Conservation (phyloP, 2,113 vertebrate species). For the Onychostruthus taczanowskii region DNA sequence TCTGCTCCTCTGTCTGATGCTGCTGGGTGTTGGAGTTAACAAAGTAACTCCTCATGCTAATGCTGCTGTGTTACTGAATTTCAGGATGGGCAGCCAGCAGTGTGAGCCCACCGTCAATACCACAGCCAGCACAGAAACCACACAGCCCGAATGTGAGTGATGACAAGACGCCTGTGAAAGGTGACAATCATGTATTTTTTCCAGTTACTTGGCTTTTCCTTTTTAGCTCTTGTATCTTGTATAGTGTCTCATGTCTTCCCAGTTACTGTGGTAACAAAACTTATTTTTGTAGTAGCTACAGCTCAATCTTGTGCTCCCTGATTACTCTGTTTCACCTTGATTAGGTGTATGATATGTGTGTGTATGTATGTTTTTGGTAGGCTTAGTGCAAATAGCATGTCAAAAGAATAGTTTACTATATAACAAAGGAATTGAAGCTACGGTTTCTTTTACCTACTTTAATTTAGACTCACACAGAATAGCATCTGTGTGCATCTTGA, state of each 20-base stretch:
- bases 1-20: neutral
- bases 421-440: neutral
- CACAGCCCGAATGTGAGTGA: conserved; percentile 67
- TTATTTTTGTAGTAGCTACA: neutral
- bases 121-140: conserved; percentile 68
- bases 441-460: neutral
- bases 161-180: conserved; percentile 67
- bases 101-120: conserved; percentile 26
- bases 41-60: neutral
- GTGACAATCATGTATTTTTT: conserved; percentile 48
- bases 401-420: neutral
- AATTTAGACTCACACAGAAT: neutral
- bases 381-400: neutral
- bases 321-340: neutral
- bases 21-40: neutral
- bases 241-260: neutral
- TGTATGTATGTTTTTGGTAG: neutral
- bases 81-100: conserved; percentile 77
- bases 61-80: conserved; percentile 50
- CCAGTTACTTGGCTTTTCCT: neutral
- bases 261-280: neutral
- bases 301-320: neutral
- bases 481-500: neutral
- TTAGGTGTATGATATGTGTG: neutral
- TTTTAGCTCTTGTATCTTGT: neutral